These are phyloP conservation scores for Menidia beryllina DNA, from an alignment of 2,113 vertebrate genomes.

Conservation along the genomic window DNA sequence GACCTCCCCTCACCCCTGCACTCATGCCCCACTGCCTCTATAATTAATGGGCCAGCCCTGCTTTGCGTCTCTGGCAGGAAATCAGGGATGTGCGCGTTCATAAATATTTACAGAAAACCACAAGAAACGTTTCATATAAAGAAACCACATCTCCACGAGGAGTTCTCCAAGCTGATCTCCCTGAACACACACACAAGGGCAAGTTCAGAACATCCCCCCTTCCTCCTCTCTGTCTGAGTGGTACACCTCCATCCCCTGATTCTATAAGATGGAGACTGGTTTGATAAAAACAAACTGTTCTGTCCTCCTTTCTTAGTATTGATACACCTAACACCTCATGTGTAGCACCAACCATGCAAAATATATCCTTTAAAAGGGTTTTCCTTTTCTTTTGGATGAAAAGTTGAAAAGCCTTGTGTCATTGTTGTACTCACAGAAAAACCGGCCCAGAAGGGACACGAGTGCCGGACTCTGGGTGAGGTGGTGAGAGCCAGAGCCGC, in stretches of 20 bases:
- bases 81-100: constrained; percentile 68
- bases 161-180: constrained; percentile 8
- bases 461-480: constrained; percentile 94
- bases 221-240: not conserved
- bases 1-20: constrained; percentile 65
- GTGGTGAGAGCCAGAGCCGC: constrained; percentile 96
- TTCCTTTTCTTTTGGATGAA: too few relatives aligned
- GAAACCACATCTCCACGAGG: constrained; percentile 22
- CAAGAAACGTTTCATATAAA: constrained; percentile 62
- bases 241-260: not conserved
- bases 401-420: not conserved
- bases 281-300: not conserved
- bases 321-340: not conserved
- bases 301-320: not conserved
- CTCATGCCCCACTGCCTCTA: constrained; percentile 65
- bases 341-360: too few relatives aligned
- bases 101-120: constrained; percentile 78
- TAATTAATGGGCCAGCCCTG: constrained; percentile 68
- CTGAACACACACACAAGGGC: not conserved
- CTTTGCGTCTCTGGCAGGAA: constrained; percentile 61
- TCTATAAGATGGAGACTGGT: not conserved
- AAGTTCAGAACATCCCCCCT: constrained; percentile 4
- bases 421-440: constrained; percentile 91
- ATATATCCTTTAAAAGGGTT: too few relatives aligned
- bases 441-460: constrained; percentile 97